Conservation (phyloP, 2,113 vertebrate species). For the Eolophus roseicapilla region DNA sequence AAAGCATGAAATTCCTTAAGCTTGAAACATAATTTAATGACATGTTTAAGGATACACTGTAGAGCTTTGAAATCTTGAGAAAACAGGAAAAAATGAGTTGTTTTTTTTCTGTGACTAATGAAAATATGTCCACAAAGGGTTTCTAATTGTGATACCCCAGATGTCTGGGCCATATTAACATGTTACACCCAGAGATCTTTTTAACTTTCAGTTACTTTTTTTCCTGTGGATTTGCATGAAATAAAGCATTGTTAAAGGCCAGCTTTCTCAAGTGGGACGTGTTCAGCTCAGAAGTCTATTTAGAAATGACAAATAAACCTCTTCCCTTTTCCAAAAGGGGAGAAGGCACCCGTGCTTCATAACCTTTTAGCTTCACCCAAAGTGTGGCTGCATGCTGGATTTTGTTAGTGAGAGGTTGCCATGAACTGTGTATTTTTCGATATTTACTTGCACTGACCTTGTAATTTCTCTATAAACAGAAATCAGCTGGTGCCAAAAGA, state of each 20-base stretch:
- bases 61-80: slow-evolving; percentile 37
- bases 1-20: slow-evolving; percentile 16
- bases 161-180: neutral
- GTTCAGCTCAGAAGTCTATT: neutral
- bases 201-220: neutral
- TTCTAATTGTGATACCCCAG: neutral
- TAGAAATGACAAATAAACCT: neutral
- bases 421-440: neutral
- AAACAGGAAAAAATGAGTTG: slow-evolving; percentile 11
- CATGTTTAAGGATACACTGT: neutral
- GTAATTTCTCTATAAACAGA: neutral
- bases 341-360: neutral
- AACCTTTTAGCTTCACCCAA: neutral
- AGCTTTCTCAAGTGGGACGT: neutral
- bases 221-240: neutral
- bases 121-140: neutral
- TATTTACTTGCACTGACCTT: neutral
- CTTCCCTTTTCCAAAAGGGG: neutral
- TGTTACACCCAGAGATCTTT: neutral
- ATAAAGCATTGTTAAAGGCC: neutral
- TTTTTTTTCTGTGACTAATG: slow-evolving; percentile 2
- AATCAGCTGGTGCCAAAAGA: neutral
- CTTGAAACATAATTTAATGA: slow-evolving; percentile 13
- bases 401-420: neutral
- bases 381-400: neutral